Conservation (phyloP, 2,888 invertebrate genomes). For the Oscheius sp. region DNA sequence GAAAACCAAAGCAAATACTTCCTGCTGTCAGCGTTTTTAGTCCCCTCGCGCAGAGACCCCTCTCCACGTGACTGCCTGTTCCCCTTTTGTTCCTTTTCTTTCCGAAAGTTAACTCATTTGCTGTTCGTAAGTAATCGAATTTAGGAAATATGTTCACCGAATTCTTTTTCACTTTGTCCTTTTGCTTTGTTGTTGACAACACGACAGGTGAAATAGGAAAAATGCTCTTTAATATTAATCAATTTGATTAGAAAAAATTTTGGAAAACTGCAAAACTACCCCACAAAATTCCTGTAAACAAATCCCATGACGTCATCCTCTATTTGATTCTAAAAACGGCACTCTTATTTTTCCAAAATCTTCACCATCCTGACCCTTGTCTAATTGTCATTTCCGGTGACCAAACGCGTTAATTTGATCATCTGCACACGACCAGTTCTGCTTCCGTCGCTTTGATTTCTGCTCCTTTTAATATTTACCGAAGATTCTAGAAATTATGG, state of each 20-base stretch:
- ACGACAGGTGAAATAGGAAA: background rate
- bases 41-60: background rate
- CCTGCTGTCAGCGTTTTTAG: background rate
- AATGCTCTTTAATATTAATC: background rate
- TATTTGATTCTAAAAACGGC: too few species aligned
- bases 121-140: too few species aligned
- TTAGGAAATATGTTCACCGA: too few species aligned
- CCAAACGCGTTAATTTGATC: slow-evolving; percentile 24
- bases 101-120: too few species aligned
- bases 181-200: too few species aligned
- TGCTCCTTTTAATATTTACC: background rate
- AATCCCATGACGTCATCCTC: too few species aligned
- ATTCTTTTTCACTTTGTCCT: too few species aligned
- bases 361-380: too few species aligned
- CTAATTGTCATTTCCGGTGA: slow-evolving; percentile 17
- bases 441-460: slow-evolving; percentile 21
- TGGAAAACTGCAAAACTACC: background rate
- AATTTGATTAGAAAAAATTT: background rate
- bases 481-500: background rate
- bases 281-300: background rate
- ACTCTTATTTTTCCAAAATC: background rate
- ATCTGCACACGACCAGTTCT: slow-evolving; percentile 26
- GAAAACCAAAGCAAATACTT: background rate
- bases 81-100: background rate
- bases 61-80: background rate